These are phyloP conservation scores for Aspidoscelis tigris DNA, from an alignment of 2,113 vertebrate species.

Conservation along the genomic window DNA sequence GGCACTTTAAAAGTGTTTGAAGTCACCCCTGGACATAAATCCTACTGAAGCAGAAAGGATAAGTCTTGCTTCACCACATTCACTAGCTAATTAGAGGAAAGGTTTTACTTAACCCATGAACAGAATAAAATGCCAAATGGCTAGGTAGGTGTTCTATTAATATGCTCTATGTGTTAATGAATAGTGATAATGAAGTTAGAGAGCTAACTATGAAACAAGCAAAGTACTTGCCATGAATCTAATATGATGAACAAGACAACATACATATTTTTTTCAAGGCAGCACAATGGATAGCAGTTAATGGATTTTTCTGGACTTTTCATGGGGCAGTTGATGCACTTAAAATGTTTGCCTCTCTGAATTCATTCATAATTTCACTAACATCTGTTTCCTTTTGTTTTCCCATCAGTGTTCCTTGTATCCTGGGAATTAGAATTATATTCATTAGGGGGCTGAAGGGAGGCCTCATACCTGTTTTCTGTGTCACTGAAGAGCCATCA, in stretches of 20 bases:
- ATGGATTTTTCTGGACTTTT: slow-evolving; percentile 74
- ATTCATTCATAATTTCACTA: slow-evolving; percentile 74
- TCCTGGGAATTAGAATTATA: slow-evolving; percentile 38
- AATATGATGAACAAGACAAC: slow-evolving; percentile 12
- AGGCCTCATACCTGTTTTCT: slow-evolving; percentile 54
- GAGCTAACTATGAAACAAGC: slow-evolving; percentile 40
- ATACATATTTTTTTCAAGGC: slow-evolving; percentile 26
- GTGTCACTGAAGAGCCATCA: slow-evolving; percentile 56
- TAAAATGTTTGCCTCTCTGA: slow-evolving; percentile 52
- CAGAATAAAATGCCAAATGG: not conserved
- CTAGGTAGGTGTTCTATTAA: not conserved
- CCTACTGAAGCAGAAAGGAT: not conserved
- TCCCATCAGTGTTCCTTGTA: slow-evolving; percentile 53
- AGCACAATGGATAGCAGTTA: slow-evolving; percentile 70
- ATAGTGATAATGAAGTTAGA: slow-evolving; percentile 7
- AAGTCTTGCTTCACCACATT: not conserved
- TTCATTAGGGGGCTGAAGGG: slow-evolving; percentile 63
- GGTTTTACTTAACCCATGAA: not conserved
- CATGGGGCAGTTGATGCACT: slow-evolving; percentile 58
- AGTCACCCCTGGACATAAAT: not conserved
- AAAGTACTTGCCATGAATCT: slow-evolving; percentile 33
- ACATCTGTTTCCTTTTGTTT: slow-evolving; percentile 84
- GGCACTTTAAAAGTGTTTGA: not conserved
- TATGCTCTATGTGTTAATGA: not conserved
- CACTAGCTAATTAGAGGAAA: not conserved